Evolutionary conservation across 2,888 invertebrate species (phyloP), one percentile per base, ranked within the genome.

Genomic region (Incurvaria masculella): DNA sequence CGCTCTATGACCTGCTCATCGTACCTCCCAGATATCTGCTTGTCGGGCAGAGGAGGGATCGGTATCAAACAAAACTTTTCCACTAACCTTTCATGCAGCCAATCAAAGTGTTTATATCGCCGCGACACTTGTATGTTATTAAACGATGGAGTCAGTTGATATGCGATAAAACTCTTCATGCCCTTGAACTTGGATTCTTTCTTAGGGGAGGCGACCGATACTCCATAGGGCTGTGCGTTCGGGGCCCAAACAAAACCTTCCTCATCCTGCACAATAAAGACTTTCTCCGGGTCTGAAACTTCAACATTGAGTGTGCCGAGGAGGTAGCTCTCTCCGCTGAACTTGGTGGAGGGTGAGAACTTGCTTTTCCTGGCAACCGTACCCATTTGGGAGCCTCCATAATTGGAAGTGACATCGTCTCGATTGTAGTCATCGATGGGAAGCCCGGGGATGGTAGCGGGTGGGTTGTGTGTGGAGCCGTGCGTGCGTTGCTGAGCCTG

Each of bases 61-160:
- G 97, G 94, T 60, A 98, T 89, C 47, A 97, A 83, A 56, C 93
- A 88, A 69, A 94, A 99, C 72, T 99, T 99, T 57, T 93, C 94
- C 59, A 89, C 88, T 53, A 99, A 76, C 57, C 97, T 84, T 65
- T 94, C 94, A 71, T 97, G 97, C 47, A 99, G 72, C 99, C 99
- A 99, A 79, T 99, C 98, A 72, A 99, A 99, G 70, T 98, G 98
- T 71, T 99, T 99, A 74, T 97, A 98, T 57, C 98, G 83, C 55
- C 98, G 83, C 33, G 91, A 92, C 21, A 94, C 97, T 80, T 94
- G 93, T 58, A 94, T 90, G 63, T 91, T 91, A 65, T 91, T 95
- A 66, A 94, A 94, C 71, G 95, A 93, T 2, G 97, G 97, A 47
- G 95, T 97, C 52, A 98, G 70, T 63, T 96, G 94, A 75, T 98